Percentiles rank a stretch among this genome's conserved stretches.
These are phyloP conservation scores for Bombus polaris DNA, from an alignment of 1,140 invertebrate species.

Conservation along the genomic window DNA sequence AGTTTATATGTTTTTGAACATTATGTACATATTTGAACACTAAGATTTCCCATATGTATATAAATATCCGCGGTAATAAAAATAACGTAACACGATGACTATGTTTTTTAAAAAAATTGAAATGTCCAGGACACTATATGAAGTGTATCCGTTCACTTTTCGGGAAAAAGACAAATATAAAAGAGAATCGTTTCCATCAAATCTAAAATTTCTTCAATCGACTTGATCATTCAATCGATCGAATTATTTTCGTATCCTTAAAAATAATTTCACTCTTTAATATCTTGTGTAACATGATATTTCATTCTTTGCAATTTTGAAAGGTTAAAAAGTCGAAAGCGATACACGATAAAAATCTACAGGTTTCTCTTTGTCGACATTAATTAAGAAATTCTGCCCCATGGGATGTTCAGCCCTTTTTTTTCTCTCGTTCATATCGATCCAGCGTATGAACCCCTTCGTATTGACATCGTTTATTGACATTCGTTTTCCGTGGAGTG, in stretches of 20 bases:
- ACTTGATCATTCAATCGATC: no score
- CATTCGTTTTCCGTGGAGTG: constrained; percentile 36
- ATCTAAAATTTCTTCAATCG: background rate
- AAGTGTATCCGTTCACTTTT: background rate
- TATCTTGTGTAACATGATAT: no score
- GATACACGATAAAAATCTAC: constrained; percentile 1
- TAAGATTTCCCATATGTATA: background rate
- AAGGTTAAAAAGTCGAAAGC: background rate
- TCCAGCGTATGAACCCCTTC: constrained; percentile 61
- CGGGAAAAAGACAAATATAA: background rate
- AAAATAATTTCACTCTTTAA: background rate
- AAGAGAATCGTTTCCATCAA: background rate
- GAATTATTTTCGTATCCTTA: background rate
- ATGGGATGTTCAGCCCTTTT: background rate
- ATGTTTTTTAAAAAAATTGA: background rate
- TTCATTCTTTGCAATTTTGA: no score
- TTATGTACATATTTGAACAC: background rate
- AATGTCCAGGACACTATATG: background rate
- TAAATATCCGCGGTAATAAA: background rate
- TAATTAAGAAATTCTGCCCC: background rate
- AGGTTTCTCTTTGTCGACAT: background rate
- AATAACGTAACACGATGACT: no score
- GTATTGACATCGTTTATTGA: constrained; percentile 47
- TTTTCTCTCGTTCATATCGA: constrained; percentile 58
- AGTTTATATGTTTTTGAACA: background rate